These are phyloP conservation scores for Stenopsyche tienmushanensis DNA, from an alignment of 1,140 invertebrate genomes.

Conservation along the genomic window DNA sequence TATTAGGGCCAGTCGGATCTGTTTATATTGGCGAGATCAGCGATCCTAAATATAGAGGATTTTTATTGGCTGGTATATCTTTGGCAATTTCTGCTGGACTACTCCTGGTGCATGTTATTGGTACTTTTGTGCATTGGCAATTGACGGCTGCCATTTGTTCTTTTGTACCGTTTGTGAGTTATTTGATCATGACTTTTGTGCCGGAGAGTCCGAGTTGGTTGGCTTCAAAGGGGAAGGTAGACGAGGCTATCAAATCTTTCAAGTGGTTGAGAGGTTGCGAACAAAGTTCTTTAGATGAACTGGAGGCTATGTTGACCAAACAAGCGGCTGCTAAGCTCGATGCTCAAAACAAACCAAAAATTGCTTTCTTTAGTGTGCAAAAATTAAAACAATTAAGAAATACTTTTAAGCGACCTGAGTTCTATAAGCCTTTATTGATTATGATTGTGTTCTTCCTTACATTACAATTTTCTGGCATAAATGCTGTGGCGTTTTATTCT, in stretches of 20 bases:
- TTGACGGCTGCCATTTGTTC: constrained; percentile 57
- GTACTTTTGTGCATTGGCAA: constrained; percentile 62
- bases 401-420: constrained; percentile 50
- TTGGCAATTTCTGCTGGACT: constrained; percentile 60
- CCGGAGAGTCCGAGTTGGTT: constrained; percentile 76
- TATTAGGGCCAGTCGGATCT: constrained; percentile 54
- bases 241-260: constrained; percentile 56
- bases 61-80: constrained; percentile 58
- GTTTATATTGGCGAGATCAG: constrained; percentile 62
- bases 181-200: constrained; percentile 53
- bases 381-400: constrained; percentile 43
- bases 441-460: constrained; percentile 62
- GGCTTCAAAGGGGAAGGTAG: constrained; percentile 55
- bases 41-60: constrained; percentile 58
- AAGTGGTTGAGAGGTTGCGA: constrained; percentile 56
- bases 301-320: constrained; percentile 52
- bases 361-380: constrained; percentile 21
- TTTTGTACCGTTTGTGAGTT: constrained; percentile 54
- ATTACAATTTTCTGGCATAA: constrained; percentile 64
- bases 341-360: constrained; percentile 43
- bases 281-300: constrained; percentile 52
- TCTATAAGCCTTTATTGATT: constrained; percentile 61
- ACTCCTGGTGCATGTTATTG: constrained; percentile 58
- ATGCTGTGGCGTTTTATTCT: constrained; percentile 73
- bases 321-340: constrained; percentile 45